Base-by-base conservation (phyloP, 2,888 invertebrate species). In the Syritta pipiens region DNA sequence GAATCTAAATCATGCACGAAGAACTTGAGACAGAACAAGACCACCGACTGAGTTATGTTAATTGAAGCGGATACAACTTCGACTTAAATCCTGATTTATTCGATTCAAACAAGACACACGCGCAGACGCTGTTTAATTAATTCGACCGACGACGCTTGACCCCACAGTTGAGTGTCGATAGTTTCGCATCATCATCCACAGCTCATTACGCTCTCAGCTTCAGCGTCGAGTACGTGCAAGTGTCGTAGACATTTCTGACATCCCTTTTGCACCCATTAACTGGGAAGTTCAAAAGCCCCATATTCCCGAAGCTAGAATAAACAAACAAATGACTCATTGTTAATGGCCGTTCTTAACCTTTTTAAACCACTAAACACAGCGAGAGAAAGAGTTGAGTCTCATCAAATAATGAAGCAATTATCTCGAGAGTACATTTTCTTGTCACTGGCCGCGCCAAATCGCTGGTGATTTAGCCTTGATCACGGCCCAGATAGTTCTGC, bases 401-500 rank as follows among this genome's bases (percentile, higher is more conserved):
- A 30, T 48, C 48, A 57, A 67, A 57, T 24, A 68, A 57, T 30
- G 28, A 46, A 68, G 57, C 57, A 68, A 59, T 57, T 57, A 57
- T 57, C 57, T 57, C 30, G 32, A 68, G 55, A 55, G 68, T 68
- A 57, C 28, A 57, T 59, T 68, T 68, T 40, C 57, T 57, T 68
- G 68, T 59, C 67, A 48, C 26, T n/a, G 12, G 26, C 22, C 9
- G 19, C 28, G 48, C 14, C 14, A 26, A 35, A 60, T 26, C 35
- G 32, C 22, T 7, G 10, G n/a, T 12, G 5, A 53, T 24, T 65
- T 65, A 55, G 28, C 53, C 35, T 46, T 65, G 51, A 53, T 65
- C 24, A 20, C 12, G 7, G 17, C 24, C 24, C 10, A 7, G 35
- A 46, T 44, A 44, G 35, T 17, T 55, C 2, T 32, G 17, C 9